A percentile compares a stretch with the other conserved stretches of the same genome.
Conservation (phyloP, 2,797 vertebrate species). For the Lacerta viridis region DNA sequence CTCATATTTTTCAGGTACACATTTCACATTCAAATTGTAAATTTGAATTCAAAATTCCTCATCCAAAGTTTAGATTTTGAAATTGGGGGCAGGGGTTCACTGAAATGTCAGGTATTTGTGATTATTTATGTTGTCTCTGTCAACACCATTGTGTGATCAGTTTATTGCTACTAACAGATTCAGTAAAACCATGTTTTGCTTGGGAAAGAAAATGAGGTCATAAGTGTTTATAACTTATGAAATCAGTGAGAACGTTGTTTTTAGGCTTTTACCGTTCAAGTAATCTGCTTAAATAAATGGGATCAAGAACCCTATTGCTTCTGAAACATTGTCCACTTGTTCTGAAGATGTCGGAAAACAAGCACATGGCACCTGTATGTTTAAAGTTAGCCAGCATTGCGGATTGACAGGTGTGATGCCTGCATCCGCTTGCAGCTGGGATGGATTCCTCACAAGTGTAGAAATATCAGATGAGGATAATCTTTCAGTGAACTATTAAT, state of each 20-base stretch:
- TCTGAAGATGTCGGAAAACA: constrained; percentile 6
- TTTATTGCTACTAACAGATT: not conserved
- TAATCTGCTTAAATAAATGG: not conserved
- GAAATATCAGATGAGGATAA: constrained; percentile 71
- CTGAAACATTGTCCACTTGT: not conserved
- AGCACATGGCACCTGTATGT: constrained; percentile 11
- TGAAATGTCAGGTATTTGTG: not conserved
- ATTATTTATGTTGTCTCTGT: not conserved
- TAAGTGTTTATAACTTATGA: not conserved
- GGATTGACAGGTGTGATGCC: constrained; percentile 33
- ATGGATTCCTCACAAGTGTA: constrained; percentile 68
- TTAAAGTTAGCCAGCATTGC: constrained; percentile 21
- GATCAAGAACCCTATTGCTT: not conserved
- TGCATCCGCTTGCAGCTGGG: constrained; percentile 58
- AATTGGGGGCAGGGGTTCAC: not conserved
- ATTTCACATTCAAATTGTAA: not conserved
- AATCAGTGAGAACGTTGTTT: not conserved
- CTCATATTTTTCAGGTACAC: not conserved
- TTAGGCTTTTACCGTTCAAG: constrained; percentile 1
- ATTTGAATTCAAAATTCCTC: not conserved
- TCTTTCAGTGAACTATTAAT: constrained; percentile 71
- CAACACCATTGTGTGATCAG: not conserved
- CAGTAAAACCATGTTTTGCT: not conserved
- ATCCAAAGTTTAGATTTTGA: not conserved
- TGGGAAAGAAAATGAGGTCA: not conserved